Evolutionary conservation across 92 coral and sea anemone species (phyloP).

Genomic region (Siderastrea siderea): DNA sequence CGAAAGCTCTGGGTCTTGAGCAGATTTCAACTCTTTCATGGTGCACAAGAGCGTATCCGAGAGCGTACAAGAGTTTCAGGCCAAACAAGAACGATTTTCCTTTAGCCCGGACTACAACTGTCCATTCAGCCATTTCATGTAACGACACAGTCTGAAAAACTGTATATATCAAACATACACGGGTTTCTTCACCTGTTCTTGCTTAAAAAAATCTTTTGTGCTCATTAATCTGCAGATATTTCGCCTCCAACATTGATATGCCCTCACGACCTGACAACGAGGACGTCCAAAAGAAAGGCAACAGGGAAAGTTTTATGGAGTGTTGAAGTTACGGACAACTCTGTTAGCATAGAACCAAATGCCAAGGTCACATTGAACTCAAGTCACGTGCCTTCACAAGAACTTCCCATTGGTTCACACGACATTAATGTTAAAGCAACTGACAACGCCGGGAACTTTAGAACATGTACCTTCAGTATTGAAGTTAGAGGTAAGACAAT

Average conservation of each 20-base stretch:
- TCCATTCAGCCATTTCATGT: too few species aligned
- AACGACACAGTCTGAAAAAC: too few species aligned
- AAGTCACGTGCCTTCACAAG: conserved; percentile 8
- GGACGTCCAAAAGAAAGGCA: neutral
- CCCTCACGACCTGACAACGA: neutral
- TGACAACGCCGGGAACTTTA: neutral
- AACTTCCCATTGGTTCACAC: neutral
- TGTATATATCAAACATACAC: too few species aligned
- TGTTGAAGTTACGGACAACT: conserved; percentile 9
- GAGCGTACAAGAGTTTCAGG: too few species aligned
- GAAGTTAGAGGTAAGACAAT: neutral
- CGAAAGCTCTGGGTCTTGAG: too few species aligned
- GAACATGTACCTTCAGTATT: neutral
- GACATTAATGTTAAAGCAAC: neutral
- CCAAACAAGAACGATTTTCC: too few species aligned
- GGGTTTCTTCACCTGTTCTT: too few species aligned
- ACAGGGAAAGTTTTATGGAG: conserved; percentile 1
- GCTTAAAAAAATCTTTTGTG: too few species aligned
- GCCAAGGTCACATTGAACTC: neutral
- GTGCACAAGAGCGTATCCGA: too few species aligned
- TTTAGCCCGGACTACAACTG: too few species aligned
- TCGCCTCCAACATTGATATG: neutral
- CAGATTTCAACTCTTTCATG: too few species aligned
- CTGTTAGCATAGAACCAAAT: neutral
- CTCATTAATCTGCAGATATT: neutral